A percentile compares a stretch with the other conserved stretches of the same genome.
Conservation (phyloP, 53 echinoderm and acorn worm species). For the Apostichopus leukothele region DNA sequence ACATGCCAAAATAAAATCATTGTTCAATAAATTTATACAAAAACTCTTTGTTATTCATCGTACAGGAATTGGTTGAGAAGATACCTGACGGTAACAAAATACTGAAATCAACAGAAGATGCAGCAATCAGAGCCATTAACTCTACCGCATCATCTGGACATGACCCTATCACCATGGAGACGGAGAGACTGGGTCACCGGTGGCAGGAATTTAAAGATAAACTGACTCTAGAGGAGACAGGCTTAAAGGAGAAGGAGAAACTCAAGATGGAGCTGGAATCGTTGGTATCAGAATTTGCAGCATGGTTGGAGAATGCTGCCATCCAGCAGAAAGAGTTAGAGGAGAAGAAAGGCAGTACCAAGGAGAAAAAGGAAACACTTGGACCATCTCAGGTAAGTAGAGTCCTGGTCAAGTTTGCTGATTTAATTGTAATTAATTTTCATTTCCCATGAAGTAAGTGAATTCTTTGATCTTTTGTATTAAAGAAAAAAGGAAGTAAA, state of each 20-base stretch:
- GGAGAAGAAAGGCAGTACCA: slow-evolving; percentile 58
- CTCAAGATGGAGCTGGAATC: slow-evolving; percentile 45
- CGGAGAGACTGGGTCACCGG: not conserved
- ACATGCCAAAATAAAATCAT: no score
- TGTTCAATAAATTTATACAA: no score
- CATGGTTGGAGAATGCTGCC: slow-evolving; percentile 64
- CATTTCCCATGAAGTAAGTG: no score
- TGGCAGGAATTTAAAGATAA: slow-evolving; percentile 36
- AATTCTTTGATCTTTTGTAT: no score
- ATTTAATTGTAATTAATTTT: no score
- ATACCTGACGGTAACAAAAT: not conserved
- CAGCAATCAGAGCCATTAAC: not conserved
- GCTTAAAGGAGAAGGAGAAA: slow-evolving; percentile 36
- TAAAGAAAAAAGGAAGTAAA: no score
- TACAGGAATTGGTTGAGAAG: slow-evolving; percentile 14
- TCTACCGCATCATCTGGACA: slow-evolving; percentile 37
- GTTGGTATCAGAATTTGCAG: slow-evolving; percentile 19
- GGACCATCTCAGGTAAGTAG: slow-evolving; percentile 68
- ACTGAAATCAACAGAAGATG: slow-evolving; percentile 8
- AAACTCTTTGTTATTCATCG: no score
- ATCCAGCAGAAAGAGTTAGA: slow-evolving; percentile 45
- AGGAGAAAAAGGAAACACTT: slow-evolving; percentile 59
- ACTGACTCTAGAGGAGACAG: not conserved
- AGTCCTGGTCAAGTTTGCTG: no score
- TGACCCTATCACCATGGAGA: slow-evolving; percentile 5